Evolutionary conservation across 2,797 vertebrate genomes (phyloP), one percentile per base, ranked within the genome.

Genomic region (Odontamblyopus rebecca): DNA sequence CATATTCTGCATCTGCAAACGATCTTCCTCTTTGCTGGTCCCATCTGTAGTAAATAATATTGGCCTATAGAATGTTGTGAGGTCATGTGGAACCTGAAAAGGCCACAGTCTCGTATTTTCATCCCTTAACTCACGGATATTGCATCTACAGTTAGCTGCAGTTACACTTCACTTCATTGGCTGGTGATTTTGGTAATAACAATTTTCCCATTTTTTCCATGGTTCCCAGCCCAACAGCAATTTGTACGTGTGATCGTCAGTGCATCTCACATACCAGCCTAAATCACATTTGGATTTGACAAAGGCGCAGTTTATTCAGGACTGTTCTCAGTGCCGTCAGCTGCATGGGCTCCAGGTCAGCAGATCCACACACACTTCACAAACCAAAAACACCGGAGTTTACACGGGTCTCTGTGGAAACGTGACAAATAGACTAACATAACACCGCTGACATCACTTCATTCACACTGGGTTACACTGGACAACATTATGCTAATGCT

Each of bases 241-340:
- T 61, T 13, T 54, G 69, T 76, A 73, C 71, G 68, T 79, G 84
- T 76, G 30, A 88, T 79, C 72, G 69, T 68, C 74, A 67, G 81
- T 50, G 26, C 32, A 75, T 86, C 80, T 75, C 74, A 83, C 85
- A 92, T 92, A 90, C 89, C 87, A 69, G 23, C 53, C 73, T 67
- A 91, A 93, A 92, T 93, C 85, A 74, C 82, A 92, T 93, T 92
- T 90, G 78, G 38, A 74, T 74, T 67, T 77, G 84, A 89, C 89
- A 89, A 87, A 88, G 80, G 77, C 44, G 62, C 77, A 56, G 75
- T 86, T 87, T 82, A 90, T 71, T 69, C 61, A 57, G 75, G 70
- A 67, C 70, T 78, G 51, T 78, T 83, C 79, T 76, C 74, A 67
- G 64, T 61, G 75, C 76, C 67, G 78, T 89, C 79, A 85, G 78